Percentiles rank a stretch among this genome's conserved stretches.
Evolutionary conservation across 1,140 invertebrate genomes (phyloP).

Genomic region (Eumaeus atala): DNA sequence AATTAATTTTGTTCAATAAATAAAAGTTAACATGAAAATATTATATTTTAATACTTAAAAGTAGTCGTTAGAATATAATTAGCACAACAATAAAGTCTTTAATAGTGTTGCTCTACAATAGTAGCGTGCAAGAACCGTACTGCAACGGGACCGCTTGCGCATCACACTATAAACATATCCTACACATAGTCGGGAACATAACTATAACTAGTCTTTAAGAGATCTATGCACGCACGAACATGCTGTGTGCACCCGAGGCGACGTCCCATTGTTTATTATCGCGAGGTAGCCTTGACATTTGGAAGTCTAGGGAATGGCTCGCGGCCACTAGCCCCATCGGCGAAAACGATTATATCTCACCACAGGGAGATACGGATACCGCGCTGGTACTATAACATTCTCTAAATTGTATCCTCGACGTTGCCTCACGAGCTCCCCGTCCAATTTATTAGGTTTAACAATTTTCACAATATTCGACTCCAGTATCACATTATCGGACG

Average conservation of each 20-base stretch:
- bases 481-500: conserved; percentile 64
- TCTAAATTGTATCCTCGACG: conserved; percentile 72
- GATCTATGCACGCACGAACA: conserved; percentile 25
- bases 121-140: background rate
- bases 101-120: background rate
- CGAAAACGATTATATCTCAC: conserved; percentile 55
- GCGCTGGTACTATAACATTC: conserved; percentile 66
- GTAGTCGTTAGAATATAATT: background rate
- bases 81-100: background rate
- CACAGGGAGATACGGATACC: conserved; percentile 60
- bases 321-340: conserved; percentile 59
- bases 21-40: conserved; percentile 3
- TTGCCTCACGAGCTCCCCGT: conserved; percentile 46
- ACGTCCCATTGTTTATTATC: conserved; percentile 32
- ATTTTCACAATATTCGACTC: conserved; percentile 64
- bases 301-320: conserved; percentile 25
- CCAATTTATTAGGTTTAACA: conserved; percentile 45
- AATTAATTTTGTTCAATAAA: background rate
- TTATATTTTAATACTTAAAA: conserved; percentile 6
- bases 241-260: conserved; percentile 39
- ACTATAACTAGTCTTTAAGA: conserved; percentile 31
- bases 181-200: conserved; percentile 42
- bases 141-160: background rate
- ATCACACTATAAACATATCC: conserved; percentile 60
- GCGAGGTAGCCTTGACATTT: conserved; percentile 65